Conservation (phyloP, 2,113 vertebrate genomes). For the Protomyctophum bolini region DNA sequence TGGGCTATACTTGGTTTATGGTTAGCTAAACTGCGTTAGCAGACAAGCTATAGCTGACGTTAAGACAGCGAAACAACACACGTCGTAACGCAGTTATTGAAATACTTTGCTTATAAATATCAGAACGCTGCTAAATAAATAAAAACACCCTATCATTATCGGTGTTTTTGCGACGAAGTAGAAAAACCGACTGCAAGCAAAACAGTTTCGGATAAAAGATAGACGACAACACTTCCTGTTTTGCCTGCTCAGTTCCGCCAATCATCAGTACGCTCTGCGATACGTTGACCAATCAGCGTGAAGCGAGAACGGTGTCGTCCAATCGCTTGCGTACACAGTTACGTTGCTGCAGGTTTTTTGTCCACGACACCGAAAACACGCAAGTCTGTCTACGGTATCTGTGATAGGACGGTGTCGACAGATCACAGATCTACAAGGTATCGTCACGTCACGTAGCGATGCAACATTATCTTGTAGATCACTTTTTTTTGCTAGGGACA, state of each 20-base stretch:
- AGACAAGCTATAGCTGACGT: constrained; percentile 45
- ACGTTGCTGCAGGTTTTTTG: constrained; percentile 44
- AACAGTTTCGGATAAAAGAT: constrained; percentile 46
- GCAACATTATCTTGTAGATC: too few relatives aligned
- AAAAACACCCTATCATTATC: not conserved
- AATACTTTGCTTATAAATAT: not conserved
- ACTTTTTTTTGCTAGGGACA: too few relatives aligned
- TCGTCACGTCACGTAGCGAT: too few relatives aligned
- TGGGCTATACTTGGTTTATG: not conserved
- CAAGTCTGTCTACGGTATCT: too few relatives aligned
- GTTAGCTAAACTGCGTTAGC: constrained; percentile 39
- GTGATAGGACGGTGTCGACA: too few relatives aligned
- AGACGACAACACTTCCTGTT: constrained; percentile 61
- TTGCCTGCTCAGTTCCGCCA: constrained; percentile 46
- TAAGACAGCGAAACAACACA: constrained; percentile 19
- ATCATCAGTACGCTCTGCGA: constrained; percentile 39
- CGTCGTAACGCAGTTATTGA: not conserved
- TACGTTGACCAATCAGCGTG: constrained; percentile 66
- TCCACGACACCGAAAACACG: constrained; percentile 63
- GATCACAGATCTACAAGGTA: too few relatives aligned
- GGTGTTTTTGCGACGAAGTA: not conserved
- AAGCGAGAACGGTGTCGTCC: constrained; percentile 20
- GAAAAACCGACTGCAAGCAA: constrained; percentile 40
- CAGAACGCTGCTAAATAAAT: not conserved
- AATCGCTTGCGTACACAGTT: constrained; percentile 79